These are phyloP conservation scores for Thalassophryne amazonica DNA, from an alignment of 2,797 vertebrate genomes.

Conservation along the genomic window DNA sequence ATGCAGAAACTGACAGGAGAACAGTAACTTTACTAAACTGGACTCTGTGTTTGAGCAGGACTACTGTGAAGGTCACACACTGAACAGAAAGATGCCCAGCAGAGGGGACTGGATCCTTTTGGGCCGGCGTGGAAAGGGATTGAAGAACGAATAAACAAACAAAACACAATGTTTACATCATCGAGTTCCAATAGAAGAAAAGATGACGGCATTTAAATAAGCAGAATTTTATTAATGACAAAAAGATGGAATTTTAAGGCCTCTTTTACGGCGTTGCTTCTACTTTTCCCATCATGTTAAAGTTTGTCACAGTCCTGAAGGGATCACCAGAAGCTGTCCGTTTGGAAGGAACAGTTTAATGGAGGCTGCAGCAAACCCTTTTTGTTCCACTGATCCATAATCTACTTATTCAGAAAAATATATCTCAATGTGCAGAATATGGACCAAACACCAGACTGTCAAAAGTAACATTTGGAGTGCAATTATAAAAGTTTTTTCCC, in stretches of 20 bases:
- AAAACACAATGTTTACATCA: conserved; percentile 41
- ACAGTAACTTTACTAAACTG: conserved; percentile 1
- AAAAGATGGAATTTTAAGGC: conserved; percentile 11
- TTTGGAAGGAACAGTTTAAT: conserved; percentile 27
- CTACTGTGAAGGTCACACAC: conserved; percentile 60
- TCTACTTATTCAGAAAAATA: conserved; percentile 41
- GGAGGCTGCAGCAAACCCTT: not conserved
- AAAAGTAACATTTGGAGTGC: conserved; percentile 29
- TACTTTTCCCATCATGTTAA: conserved; percentile 20
- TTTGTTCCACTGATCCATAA: conserved; percentile 34
- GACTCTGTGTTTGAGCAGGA: conserved; percentile 11
- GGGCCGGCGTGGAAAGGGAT: conserved; percentile 13
- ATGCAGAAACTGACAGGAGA: not conserved
- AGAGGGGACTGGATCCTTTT: not conserved
- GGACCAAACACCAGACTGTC: conserved; percentile 31
- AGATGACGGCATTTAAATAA: not conserved
- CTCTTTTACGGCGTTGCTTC: conserved; percentile 16
- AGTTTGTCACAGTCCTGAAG: conserved; percentile 5
- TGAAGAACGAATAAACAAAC: not conserved
- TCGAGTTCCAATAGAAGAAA: conserved; percentile 3
- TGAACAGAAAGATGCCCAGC: conserved; percentile 39
- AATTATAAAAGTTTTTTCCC: conserved; percentile 35
- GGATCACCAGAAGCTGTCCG: conserved; percentile 50
- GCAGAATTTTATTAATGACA: not conserved
- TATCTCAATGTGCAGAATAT: conserved; percentile 46